A percentile compares a stretch with the other conserved stretches of the same genome.
Evolutionary conservation across 2,888 invertebrate genomes (phyloP).

Genomic region (Lottia gigantea): DNA sequence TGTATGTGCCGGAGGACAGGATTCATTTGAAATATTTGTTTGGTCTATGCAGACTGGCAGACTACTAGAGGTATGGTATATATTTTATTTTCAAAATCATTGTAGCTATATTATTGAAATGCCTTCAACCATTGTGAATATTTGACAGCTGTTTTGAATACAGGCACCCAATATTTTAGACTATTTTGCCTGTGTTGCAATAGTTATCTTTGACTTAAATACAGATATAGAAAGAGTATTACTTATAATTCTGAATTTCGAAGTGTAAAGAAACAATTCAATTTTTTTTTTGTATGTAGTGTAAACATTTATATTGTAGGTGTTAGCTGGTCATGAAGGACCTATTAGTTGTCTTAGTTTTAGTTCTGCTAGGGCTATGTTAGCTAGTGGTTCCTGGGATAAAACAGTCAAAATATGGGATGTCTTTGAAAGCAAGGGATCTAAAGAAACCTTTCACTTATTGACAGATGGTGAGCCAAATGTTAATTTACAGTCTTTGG

Average conservation of each 20-base stretch:
- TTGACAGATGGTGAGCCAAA: slow-evolving; percentile 75
- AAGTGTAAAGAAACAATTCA: background rate
- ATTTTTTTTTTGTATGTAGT: background rate
- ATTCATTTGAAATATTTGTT: slow-evolving; percentile 93
- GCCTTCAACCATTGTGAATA: too few relatives aligned
- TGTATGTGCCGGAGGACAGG: slow-evolving; percentile 93
- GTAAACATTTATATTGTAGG: slow-evolving; percentile 41
- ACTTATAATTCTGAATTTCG: too few relatives aligned
- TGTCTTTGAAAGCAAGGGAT: slow-evolving; percentile 79
- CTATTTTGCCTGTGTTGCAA: too few relatives aligned
- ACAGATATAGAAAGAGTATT: too few relatives aligned
- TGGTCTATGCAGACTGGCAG: slow-evolving; percentile 96
- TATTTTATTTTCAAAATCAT: too few relatives aligned
- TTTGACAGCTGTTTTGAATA: too few relatives aligned
- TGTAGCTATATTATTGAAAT: too few relatives aligned
- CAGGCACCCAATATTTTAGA: too few relatives aligned
- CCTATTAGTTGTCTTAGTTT: slow-evolving; percentile 88
- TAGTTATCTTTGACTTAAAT: too few relatives aligned
- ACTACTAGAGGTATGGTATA: slow-evolving; percentile 79
- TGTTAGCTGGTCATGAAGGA: slow-evolving; percentile 90
- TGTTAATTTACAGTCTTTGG: background rate
- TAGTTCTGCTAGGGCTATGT: slow-evolving; percentile 72
- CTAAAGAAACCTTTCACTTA: slow-evolving; percentile 84
- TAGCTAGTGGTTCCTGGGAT: slow-evolving; percentile 96
- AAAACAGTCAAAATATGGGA: slow-evolving; percentile 92